A percentile compares a stretch with the other conserved stretches of the same genome.
These are phyloP conservation scores for Vanessa cardui DNA, from an alignment of 2,888 invertebrate genomes.

Conservation along the genomic window DNA sequence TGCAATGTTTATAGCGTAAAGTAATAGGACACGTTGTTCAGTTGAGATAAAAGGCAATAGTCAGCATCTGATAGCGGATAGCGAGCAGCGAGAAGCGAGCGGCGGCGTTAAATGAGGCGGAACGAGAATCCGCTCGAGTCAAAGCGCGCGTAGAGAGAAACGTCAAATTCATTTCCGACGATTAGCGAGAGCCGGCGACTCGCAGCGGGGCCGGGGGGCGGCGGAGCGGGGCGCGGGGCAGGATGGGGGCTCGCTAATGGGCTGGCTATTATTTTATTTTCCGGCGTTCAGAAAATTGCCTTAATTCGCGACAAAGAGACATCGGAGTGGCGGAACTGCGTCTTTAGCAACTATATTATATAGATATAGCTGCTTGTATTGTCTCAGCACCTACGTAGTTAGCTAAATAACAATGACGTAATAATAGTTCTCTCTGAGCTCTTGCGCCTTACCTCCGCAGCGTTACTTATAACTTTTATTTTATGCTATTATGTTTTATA, in stretches of 20 bases:
- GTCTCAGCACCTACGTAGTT: constrained; percentile 13
- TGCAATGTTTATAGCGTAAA: no score
- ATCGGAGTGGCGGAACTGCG: constrained; percentile 52
- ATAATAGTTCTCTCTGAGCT: constrained; percentile 5
- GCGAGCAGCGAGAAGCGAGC: constrained; percentile 24
- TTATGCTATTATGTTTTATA: neutral
- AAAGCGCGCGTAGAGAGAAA: constrained; percentile 52
- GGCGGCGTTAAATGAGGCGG: constrained; percentile 50
- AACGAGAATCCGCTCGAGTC: constrained; percentile 50
- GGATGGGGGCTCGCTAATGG: constrained; percentile 60
- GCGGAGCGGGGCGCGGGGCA: constrained; percentile 29
- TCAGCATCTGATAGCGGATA: constrained; percentile 7
- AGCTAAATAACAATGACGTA: constrained; percentile 20
- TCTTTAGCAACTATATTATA: constrained; percentile 36
- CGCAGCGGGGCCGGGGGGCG: constrained; percentile 31
- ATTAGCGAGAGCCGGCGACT: constrained; percentile 54
- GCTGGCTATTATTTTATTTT: constrained; percentile 75
- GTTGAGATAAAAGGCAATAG: no score
- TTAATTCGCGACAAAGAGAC: constrained; percentile 56
- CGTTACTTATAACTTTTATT: neutral
- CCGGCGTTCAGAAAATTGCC: constrained; percentile 72
- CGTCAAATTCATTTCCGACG: constrained; percentile 59
- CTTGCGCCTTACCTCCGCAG: neutral
- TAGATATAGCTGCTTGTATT: constrained; percentile 15
- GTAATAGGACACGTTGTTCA: no score